A percentile compares a stretch with the other conserved stretches of the same genome.
Conservation (phyloP, 2,888 invertebrate species). For the Ellobium chinense region DNA sequence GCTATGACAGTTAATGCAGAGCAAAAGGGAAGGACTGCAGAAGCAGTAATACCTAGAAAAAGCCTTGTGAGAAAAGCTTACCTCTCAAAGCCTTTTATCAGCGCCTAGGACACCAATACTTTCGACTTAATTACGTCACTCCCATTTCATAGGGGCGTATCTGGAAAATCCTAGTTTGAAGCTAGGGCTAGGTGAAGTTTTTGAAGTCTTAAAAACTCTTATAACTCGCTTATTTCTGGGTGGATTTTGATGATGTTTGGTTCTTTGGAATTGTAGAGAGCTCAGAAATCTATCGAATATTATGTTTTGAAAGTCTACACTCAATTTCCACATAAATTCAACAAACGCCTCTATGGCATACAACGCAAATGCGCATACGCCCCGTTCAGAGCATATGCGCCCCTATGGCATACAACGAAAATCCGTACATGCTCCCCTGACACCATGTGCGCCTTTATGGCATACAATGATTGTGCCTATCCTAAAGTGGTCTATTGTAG, state of each 20-base stretch:
- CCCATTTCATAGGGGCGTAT: not conserved
- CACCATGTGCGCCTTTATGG: not conserved
- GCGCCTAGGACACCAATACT: no score
- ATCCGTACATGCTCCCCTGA: not conserved
- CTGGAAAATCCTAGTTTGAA: not conserved
- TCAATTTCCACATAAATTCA: not conserved
- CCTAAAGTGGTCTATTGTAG: not conserved
- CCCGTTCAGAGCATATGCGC: not conserved
- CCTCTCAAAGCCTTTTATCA: no score
- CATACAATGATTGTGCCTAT: not conserved
- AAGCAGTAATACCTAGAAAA: no score
- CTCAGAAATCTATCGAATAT: not conserved
- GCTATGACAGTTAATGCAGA: no score
- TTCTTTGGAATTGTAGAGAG: not conserved
- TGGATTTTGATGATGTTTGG: not conserved
- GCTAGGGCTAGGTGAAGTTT: not conserved
- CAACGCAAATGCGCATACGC: not conserved
- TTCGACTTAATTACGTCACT: no score
- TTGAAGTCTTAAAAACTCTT: not conserved
- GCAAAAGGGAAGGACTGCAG: no score
- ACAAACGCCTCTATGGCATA: not conserved
- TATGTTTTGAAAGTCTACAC: not conserved
- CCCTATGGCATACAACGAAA: not conserved
- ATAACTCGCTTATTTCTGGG: not conserved
- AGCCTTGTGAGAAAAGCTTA: no score